Percentiles rank a stretch among this genome's conserved stretches.
Evolutionary conservation across 2,888 invertebrate genomes (phyloP).

Genomic region (Prosapia bicincta): DNA sequence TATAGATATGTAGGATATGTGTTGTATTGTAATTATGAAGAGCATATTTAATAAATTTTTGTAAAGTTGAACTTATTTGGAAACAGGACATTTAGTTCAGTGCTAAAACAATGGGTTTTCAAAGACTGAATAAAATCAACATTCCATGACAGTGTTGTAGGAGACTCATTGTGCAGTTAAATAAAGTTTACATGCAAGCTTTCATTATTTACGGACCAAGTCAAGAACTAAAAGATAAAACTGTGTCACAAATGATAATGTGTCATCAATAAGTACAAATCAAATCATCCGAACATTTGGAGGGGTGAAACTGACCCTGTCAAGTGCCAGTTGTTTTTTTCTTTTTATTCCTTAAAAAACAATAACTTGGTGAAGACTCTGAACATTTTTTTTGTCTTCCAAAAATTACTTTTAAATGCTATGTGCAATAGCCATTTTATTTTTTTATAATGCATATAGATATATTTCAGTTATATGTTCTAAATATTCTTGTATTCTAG

Average conservation of each 20-base stretch:
- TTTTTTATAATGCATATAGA: constrained; percentile 2
- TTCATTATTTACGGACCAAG: constrained; percentile 1
- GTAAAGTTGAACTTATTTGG: not conserved
- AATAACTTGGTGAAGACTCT: constrained; percentile 23
- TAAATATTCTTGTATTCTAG: constrained; percentile 12
- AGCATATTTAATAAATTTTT: not conserved
- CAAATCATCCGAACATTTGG: constrained; percentile 26
- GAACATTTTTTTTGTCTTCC: constrained; percentile 23
- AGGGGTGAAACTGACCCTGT: constrained; percentile 28
- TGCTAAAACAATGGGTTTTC: constrained; percentile 17
- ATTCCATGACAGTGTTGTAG: constrained; percentile 27
- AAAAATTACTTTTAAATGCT: constrained; percentile 19
- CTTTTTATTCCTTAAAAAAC: constrained; percentile 25
- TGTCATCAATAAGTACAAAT: constrained; percentile 24
- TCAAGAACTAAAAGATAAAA: not conserved
- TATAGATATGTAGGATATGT: not conserved
- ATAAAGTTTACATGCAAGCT: constrained; percentile 14
- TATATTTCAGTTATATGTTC: constrained; percentile 7
- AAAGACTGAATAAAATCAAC: constrained; percentile 28
- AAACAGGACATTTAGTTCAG: not conserved
- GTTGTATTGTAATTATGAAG: not conserved
- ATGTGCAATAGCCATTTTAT: constrained; percentile 27
- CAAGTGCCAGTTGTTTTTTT: constrained; percentile 31
- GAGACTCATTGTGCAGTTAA: not conserved
- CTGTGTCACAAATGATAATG: constrained; percentile 9